Base-by-base conservation (phyloP, 2,797 vertebrate species). In the Cyclura pinguis region DNA sequence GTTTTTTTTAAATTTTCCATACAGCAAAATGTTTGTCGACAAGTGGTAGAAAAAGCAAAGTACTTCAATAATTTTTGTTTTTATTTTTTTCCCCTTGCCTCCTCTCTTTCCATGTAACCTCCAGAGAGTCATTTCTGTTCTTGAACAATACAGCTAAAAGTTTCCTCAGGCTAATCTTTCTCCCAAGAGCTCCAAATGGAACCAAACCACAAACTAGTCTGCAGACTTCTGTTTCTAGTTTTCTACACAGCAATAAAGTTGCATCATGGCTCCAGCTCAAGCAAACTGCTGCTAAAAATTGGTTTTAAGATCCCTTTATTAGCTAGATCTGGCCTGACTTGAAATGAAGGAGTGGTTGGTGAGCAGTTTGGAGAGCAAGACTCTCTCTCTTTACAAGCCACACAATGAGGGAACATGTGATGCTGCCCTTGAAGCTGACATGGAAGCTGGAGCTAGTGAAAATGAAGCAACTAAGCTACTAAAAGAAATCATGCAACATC, bases 221-320 rank as follows among this genome's bases (percentile, higher is more conserved):
- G 73, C 27, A 78, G 80, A 57, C 42, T 86, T 86, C 80, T 72
- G 80, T 55, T 85, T 85, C 38, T 42, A 29, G 24, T 35, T 88
- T 50, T 81, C 16, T 10, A n/a, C 35, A 62, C 6, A 64, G 67
- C 35, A 69, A 62, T 29, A 73, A 59, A 27, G n/a, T 87, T 74
- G 86, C 16, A 32, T 62, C 62, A 52, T 62, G 18, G 47, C 55
- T 73, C n/a, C 42, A 62, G 52, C 35, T 52, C 35, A 77, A 73
- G 55, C 32, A 42, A 64, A 47, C 47, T 67, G 55, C 77, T 62
- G 84, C 81, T 86, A 50, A 78, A 24, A 35, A 38, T 38, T n/a
- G 57, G 24, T 67, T 24, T 67, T 67, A 69, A 69, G 2, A 69
- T 10, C 76, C 24, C 76, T 78, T 38, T 76, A 10, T 77, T 47